Base-by-base conservation (phyloP, 1,140 invertebrate genomes). In the Drosophila athabasca region DNA sequence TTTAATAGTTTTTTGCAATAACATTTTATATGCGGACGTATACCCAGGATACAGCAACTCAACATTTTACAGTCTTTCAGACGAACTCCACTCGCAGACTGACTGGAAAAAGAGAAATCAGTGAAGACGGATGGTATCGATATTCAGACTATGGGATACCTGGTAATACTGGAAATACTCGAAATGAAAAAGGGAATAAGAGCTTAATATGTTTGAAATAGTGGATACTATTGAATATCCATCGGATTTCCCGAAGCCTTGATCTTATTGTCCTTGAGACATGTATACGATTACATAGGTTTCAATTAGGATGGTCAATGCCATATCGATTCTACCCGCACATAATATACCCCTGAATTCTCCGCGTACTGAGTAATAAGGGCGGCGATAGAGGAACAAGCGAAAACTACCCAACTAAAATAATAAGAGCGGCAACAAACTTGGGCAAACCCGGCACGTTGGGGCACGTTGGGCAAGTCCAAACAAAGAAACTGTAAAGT, bases 1-100 rank as follows among this genome's bases (percentile, higher is more conserved):
- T 90, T 84, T 90, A 84, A 90, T 90, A 90, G 83, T 90, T 90
- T 88, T 70, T 72, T 58, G 74, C 82, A 87, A 87, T 87, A 87
- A 82, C 75, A 88, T 88, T 88, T 88, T 88, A 79, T 87, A 83
- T 48, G 74, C 57, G 52, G 59, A 59, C 62, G 61, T 60, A 74
- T 61, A 61, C 54, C 53, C 53, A 49, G 26, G 57, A 48, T 55
- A 31, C 22, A 22, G 66, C 44, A 69, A 68, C 64, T 49, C 44
- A n/a, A 69, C 66, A 31, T 69, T 64, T 57, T 49, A 31, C 51
- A 67, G 44, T 69, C 62, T 13, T 11, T 39, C 35, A 39, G 35
- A 39, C 35, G 35, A 39, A 39, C 11, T 13, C 35, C 1, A 13
- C 35, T 19, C 44, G 17, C 17, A 8, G 22, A 50, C 11, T 22